Evolutionary conservation across 2,888 invertebrate species (phyloP).

Genomic region (Nemotelus nigrinus): DNA sequence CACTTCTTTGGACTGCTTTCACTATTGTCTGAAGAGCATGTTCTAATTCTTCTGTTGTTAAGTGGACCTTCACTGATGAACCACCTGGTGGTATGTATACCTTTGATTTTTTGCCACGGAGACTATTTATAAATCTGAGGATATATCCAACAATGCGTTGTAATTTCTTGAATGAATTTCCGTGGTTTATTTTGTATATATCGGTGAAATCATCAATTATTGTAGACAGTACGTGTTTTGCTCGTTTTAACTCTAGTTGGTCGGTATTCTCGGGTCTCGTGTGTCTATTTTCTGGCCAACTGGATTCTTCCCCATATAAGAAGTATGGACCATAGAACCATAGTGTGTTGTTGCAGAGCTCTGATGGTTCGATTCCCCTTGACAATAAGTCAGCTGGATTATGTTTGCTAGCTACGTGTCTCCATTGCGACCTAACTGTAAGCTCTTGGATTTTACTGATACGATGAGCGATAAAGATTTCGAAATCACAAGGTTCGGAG

Average conservation of each 20-base stretch:
- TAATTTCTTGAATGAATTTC: conserved; percentile 1
- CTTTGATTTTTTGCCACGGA: too few species aligned
- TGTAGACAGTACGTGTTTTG: neutral
- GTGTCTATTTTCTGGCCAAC: neutral
- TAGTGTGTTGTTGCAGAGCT: conserved; percentile 41
- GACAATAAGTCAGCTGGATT: conserved; percentile 48
- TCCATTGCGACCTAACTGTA: neutral
- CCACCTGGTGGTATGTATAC: too few species aligned
- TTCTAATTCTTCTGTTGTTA: conserved; percentile 2
- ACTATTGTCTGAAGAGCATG: neutral
- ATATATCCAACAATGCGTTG: neutral
- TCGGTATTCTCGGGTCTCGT: neutral
- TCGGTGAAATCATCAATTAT: neutral
- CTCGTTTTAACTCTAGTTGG: neutral
- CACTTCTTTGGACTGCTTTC: neutral
- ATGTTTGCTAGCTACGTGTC: conserved; percentile 34
- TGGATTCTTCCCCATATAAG: neutral
- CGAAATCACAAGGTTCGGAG: neutral
- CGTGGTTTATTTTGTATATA: conserved; percentile 16
- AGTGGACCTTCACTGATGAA: neutral
- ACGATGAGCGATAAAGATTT: neutral
- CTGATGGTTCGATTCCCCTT: conserved; percentile 41
- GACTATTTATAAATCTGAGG: neutral
- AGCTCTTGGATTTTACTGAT: neutral
- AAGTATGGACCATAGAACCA: conserved; percentile 41